Conservation (phyloP, 2,888 invertebrate species). For the Agrochola litura region DNA sequence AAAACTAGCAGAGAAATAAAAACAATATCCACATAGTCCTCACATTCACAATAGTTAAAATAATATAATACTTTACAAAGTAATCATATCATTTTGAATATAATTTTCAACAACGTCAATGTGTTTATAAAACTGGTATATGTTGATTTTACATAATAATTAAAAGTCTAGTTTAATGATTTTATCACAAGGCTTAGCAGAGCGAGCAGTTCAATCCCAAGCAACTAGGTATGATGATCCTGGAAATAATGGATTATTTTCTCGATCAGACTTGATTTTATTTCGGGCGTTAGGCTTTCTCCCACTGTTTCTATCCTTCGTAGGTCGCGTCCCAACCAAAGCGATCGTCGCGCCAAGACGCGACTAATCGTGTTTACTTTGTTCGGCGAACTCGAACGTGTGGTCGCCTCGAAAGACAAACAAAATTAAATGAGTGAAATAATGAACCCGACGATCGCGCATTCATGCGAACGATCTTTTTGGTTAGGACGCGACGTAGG, state of each 20-base stretch:
- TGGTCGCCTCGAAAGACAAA: too few species aligned
- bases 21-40: too few species aligned
- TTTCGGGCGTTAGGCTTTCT: not conserved
- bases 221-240: not conserved
- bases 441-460: not conserved
- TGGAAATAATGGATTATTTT: not conserved
- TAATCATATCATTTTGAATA: too few species aligned
- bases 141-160: too few species aligned
- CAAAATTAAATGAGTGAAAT: not conserved
- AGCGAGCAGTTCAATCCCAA: too few species aligned
- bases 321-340: not conserved
- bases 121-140: too few species aligned
- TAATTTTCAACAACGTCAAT: too few species aligned
- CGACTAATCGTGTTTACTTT: not conserved
- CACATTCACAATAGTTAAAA: too few species aligned
- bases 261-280: not conserved
- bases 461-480: not conserved
- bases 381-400: not conserved
- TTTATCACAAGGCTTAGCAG: too few species aligned
- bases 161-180: too few species aligned
- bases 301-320: not conserved
- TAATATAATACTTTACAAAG: too few species aligned
- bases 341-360: not conserved
- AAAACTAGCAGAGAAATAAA: too few species aligned
- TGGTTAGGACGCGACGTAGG: not conserved